Evolutionary conservation across 2,888 invertebrate species (phyloP).

Genomic region (Drosophila colorata): DNA sequence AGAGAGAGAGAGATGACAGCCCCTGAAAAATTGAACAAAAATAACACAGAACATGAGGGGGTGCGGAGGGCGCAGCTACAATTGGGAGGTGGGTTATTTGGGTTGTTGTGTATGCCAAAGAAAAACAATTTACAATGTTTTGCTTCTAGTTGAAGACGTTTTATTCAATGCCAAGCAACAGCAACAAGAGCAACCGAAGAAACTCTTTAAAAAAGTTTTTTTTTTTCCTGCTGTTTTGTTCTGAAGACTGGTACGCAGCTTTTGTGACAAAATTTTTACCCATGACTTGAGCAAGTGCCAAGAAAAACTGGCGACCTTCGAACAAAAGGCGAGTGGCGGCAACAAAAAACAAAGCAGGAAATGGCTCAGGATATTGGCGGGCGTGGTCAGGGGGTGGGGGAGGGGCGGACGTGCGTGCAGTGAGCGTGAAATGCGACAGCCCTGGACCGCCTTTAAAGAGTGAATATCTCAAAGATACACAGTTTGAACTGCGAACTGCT

Average conservation of each 20-base stretch:
- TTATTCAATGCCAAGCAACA: constrained; percentile 72
- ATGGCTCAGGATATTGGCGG: constrained; percentile 72
- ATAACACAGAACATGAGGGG: constrained; percentile 43
- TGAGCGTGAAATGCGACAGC: constrained; percentile 67
- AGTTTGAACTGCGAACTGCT: not conserved
- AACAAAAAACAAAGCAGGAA: constrained; percentile 56
- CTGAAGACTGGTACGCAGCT: constrained; percentile 36
- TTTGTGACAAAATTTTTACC: constrained; percentile 65
- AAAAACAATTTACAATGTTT: constrained; percentile 80
- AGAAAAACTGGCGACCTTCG: constrained; percentile 65
- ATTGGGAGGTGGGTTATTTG: not conserved
- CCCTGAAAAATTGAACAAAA: constrained; percentile 63
- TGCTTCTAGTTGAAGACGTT: constrained; percentile 77
- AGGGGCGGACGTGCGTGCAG: constrained; percentile 48
- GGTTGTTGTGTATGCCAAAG: constrained; percentile 57
- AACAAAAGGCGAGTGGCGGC: constrained; percentile 33
- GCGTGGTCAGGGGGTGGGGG: not conserved
- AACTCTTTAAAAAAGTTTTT: constrained; percentile 61
- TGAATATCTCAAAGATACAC: constrained; percentile 53
- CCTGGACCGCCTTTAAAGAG: constrained; percentile 34
- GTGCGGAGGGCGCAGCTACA: not conserved
- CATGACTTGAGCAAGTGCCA: constrained; percentile 67
- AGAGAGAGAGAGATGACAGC: constrained; percentile 59
- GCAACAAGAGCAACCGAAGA: constrained; percentile 33
- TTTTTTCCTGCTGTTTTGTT: constrained; percentile 14